Conservation (phyloP, 2,888 invertebrate species). For the Iselma pallidipennis region DNA sequence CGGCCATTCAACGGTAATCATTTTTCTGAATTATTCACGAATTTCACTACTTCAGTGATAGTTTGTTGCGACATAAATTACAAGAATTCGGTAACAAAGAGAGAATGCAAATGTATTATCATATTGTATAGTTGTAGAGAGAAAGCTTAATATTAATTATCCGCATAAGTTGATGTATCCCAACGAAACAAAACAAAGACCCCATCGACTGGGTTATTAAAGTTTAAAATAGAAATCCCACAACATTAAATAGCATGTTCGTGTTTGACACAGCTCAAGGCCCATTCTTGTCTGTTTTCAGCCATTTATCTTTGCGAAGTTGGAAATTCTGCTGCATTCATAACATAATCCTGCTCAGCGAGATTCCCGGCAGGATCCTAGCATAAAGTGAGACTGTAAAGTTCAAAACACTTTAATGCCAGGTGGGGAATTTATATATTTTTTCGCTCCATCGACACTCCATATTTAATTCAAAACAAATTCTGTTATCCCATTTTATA, state of each 20-base stretch:
- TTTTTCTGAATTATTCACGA: neutral
- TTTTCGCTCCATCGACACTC: neutral
- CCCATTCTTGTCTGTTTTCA: slow-evolving; percentile 37
- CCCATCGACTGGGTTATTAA: slow-evolving; percentile 28
- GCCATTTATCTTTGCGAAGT: slow-evolving; percentile 35
- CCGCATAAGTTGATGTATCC: slow-evolving; percentile 24
- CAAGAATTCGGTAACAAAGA: slow-evolving; percentile 15
- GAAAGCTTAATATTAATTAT: slow-evolving; percentile 24
- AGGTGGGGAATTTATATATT: slow-evolving; percentile 8
- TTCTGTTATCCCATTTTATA: neutral
- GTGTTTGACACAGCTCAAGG: slow-evolving; percentile 32
- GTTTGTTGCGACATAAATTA: slow-evolving; percentile 17
- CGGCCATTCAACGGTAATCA: slow-evolving; percentile 13
- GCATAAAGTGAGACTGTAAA: slow-evolving; percentile 26
- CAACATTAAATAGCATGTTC: slow-evolving; percentile 32
- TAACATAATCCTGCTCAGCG: slow-evolving; percentile 34
- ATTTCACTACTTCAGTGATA: slow-evolving; percentile 9
- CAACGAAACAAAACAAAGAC: slow-evolving; percentile 18
- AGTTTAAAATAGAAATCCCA: slow-evolving; percentile 32
- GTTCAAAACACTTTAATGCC: slow-evolving; percentile 26
- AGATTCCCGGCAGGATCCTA: slow-evolving; percentile 31
- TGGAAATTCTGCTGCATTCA: slow-evolving; percentile 36
- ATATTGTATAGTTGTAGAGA: slow-evolving; percentile 10
- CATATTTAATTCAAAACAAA: slow-evolving; percentile 18
- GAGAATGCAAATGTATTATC: slow-evolving; percentile 21